These are phyloP conservation scores for Neomicropteryx cornuta DNA, from an alignment of 1,140 invertebrate species.

Conservation along the genomic window DNA sequence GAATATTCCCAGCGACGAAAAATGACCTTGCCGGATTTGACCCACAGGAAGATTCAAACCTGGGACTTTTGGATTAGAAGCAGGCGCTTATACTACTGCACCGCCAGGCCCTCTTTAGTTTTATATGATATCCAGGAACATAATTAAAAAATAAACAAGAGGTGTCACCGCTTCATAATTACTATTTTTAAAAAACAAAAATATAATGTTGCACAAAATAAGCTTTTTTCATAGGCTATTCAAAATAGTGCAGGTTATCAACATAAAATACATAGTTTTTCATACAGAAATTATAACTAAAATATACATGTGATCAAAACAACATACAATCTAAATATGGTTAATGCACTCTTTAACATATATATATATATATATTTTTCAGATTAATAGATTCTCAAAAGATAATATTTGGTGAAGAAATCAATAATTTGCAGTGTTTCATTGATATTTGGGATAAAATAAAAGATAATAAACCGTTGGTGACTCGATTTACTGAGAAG, in stretches of 20 bases:
- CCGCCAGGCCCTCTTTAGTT: no score
- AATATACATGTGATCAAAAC: background rate
- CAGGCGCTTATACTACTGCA: no score
- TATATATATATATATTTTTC: background rate
- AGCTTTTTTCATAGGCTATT: no score
- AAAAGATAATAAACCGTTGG: slow-evolving; percentile 44
- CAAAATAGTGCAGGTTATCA: no score
- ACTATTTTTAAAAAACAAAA: no score
- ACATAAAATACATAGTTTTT: no score
- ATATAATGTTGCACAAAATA: no score
- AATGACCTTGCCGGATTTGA: background rate
- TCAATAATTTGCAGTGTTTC: slow-evolving; percentile 42
- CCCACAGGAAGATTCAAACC: no score
- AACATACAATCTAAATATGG: background rate
- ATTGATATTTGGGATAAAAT: slow-evolving; percentile 47
- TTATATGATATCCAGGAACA: no score
- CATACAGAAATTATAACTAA: background rate
- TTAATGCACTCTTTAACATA: background rate
- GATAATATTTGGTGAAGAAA: slow-evolving; percentile 45
- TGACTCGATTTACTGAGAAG: slow-evolving; percentile 46
- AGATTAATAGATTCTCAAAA: slow-evolving; percentile 4
- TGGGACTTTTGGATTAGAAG: no score
- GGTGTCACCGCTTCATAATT: no score
- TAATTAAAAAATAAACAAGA: no score
- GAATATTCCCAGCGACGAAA: background rate